phyloP scores from a whole-genome alignment of 2,797 vertebrate genomes.

The Mormyrus hasselquistii region DNA sequence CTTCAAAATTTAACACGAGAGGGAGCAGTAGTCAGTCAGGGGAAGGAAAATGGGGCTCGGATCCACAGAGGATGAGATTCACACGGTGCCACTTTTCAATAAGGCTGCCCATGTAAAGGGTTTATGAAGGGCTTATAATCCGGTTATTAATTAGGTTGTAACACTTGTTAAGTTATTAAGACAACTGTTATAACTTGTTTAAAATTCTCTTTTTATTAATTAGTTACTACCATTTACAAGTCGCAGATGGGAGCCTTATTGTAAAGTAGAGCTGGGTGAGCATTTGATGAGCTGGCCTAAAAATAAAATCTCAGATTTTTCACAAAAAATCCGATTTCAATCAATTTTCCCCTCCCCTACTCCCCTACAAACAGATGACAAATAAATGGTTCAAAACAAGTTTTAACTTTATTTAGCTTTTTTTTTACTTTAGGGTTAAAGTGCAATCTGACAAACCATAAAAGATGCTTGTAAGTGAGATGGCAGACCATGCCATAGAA shows the following conservation, averaged over 20 bases:
- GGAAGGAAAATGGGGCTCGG: not conserved
- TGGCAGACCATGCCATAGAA: too few species aligned
- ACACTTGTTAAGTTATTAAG: not conserved
- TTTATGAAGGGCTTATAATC: not conserved
- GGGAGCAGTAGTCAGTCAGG: not conserved
- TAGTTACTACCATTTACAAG: not conserved
- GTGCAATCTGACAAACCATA: too few species aligned
- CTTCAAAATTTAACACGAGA: not conserved
- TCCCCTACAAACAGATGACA: too few species aligned
- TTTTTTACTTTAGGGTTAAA: too few species aligned
- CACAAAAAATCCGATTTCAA: too few species aligned
- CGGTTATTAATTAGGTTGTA: not conserved
- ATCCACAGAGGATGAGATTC: not conserved
- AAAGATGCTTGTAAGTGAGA: too few species aligned
- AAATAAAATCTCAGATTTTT: too few species aligned
- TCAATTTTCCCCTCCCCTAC: too few species aligned
- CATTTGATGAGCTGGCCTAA: too few species aligned
- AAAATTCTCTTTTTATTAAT: not conserved
- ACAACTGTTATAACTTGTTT: not conserved
- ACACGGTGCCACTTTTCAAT: not conserved
- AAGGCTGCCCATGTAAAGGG: not conserved
- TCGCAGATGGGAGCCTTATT: not conserved
- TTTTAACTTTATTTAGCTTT: too few species aligned
- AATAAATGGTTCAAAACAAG: too few species aligned
- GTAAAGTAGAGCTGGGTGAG: not conserved